Percentiles rank a stretch among this genome's conserved stretches.
Evolutionary conservation across 2,113 vertebrate genomes (phyloP).

Genomic region (Choloepus hoffmanni): DNA sequence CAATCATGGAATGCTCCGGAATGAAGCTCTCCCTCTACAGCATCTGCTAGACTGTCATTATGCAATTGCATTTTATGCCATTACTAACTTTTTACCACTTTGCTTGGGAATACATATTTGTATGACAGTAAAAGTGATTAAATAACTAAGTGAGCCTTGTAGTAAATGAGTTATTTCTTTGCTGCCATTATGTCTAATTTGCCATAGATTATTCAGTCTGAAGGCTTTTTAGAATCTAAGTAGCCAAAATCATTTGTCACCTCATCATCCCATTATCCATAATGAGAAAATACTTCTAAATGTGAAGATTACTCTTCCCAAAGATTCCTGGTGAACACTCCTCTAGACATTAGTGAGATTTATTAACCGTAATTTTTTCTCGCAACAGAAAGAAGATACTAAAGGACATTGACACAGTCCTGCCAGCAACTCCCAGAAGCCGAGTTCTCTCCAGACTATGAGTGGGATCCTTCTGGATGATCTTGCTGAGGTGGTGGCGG

Average conservation of each 20-base stretch:
- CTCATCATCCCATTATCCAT: conserved; percentile 88
- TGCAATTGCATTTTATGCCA: conserved; percentile 64
- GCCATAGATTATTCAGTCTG: conserved; percentile 85
- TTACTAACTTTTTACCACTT: conserved; percentile 82
- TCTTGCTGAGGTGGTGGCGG: background rate
- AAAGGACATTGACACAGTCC: conserved; percentile 1
- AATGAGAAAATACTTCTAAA: conserved; percentile 89
- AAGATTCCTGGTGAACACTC: conserved; percentile 84
- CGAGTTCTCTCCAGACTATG: background rate
- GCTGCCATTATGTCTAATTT: conserved; percentile 87
- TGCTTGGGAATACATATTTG: conserved; percentile 75
- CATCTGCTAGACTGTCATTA: conserved; percentile 49
- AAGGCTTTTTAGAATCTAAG: conserved; percentile 87
- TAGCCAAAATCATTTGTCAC: conserved; percentile 87
- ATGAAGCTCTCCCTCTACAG: conserved; percentile 35
- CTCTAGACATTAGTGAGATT: conserved; percentile 75
- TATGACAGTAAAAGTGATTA: conserved; percentile 83
- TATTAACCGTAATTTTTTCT: conserved; percentile 80
- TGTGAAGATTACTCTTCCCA: conserved; percentile 85
- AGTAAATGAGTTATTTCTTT: conserved; percentile 88
- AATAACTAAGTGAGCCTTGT: conserved; percentile 86
- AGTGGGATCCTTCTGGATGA: background rate
- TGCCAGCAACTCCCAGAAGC: background rate
- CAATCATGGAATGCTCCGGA: background rate
- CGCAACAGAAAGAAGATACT: conserved; percentile 49